Conservation (phyloP, 2,113 vertebrate genomes). For the Podiceps cristatus region DNA sequence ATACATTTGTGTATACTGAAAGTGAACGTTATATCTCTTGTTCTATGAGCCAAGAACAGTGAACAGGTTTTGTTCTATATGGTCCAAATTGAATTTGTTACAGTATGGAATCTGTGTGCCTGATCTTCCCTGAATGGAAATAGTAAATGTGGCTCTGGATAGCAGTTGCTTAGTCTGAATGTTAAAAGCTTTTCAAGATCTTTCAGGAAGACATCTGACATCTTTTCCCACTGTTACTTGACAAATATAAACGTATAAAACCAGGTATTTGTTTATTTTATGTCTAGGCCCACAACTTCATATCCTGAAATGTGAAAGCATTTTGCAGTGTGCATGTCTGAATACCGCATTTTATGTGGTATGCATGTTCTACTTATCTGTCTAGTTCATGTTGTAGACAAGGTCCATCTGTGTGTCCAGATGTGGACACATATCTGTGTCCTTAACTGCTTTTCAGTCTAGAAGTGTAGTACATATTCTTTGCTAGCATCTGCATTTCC, state of each 20-base stretch:
- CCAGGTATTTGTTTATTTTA: background rate
- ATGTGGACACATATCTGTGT: background rate
- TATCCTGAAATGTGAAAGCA: background rate
- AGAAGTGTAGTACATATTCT: background rate
- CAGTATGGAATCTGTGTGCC: background rate
- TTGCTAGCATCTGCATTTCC: background rate
- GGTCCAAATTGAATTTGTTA: background rate
- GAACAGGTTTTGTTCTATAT: background rate
- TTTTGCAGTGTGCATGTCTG: background rate
- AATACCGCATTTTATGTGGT: background rate
- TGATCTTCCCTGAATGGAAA: background rate
- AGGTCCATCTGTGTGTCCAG: slow-evolving; percentile 20
- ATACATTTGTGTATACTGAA: background rate
- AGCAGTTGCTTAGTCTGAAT: background rate
- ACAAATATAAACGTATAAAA: background rate
- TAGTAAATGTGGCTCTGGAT: background rate
- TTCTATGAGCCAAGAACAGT: background rate
- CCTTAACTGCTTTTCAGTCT: background rate
- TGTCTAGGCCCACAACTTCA: background rate
- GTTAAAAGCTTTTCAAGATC: background rate
- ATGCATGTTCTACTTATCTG: background rate
- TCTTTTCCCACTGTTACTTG: background rate
- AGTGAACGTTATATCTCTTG: background rate
- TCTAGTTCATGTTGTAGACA: background rate
- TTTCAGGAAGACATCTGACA: background rate